A percentile compares a stretch with the other conserved stretches of the same genome.
phyloP scores from a whole-genome alignment of 1,140 invertebrate species.

The Bombus terrestris region DNA sequence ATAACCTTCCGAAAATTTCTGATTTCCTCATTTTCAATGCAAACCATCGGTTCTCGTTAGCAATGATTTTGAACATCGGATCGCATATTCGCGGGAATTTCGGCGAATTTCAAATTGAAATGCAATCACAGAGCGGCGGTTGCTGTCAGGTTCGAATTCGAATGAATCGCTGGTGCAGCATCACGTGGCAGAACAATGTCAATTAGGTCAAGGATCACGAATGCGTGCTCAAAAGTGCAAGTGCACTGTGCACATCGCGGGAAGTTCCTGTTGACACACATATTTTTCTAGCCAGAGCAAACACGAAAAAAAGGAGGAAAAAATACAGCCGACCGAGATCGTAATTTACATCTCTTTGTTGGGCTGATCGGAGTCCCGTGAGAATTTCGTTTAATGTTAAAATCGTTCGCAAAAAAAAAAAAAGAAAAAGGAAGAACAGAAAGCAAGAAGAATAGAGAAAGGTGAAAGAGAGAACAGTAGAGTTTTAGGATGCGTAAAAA shows the following conservation, averaged over 20 bases:
- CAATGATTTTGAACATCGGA: not conserved
- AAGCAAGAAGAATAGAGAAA: not conserved
- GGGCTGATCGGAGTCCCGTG: too few species aligned
- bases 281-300: constrained; percentile 11
- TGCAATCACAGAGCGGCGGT: not conserved
- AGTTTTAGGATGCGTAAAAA: not conserved
- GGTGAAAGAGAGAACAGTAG: not conserved
- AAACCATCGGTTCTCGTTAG: not conserved
- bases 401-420: not conserved
- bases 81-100: not conserved
- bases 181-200: constrained; percentile 50
- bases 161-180: constrained; percentile 19
- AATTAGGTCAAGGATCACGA: constrained; percentile 73
- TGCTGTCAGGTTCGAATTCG: not conserved
- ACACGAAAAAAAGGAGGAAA: not conserved
- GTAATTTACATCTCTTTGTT: constrained; percentile 23
- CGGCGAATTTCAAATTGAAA: constrained; percentile 1
- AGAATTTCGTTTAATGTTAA: constrained; percentile 13
- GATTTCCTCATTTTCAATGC: not conserved
- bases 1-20: not conserved
- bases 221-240: constrained; percentile 61
- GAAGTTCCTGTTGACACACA: constrained; percentile 40
- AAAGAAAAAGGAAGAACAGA: too few species aligned
- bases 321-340: not conserved
- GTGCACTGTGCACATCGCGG: constrained; percentile 42